These are phyloP conservation scores for Calypte anna DNA, from an alignment of 2,113 vertebrate species.

Conservation along the genomic window DNA sequence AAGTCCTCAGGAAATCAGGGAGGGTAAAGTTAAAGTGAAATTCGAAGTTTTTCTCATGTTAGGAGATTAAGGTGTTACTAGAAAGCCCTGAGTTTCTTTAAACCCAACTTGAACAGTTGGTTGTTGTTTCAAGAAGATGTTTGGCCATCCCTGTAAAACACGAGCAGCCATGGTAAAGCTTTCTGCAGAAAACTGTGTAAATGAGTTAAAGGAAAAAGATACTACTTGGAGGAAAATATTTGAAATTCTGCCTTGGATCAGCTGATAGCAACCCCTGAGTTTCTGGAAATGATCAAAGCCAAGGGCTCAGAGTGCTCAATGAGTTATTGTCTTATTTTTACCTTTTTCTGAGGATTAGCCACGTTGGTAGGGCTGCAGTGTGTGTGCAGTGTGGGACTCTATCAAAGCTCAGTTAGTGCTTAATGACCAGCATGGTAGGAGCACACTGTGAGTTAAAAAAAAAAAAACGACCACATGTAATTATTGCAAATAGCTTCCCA, in stretches of 20 bases:
- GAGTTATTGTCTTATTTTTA: not conserved
- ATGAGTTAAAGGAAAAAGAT: conserved; percentile 28
- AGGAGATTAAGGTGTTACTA: not conserved
- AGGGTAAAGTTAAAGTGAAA: not conserved
- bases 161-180: not conserved
- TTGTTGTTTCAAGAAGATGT: not conserved
- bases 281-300: not conserved
- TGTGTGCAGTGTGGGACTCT: not conserved
- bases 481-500: not conserved
- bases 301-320: not conserved
- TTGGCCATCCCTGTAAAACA: not conserved
- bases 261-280: not conserved
- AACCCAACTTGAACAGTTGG: not conserved
- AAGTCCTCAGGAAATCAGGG: not conserved
- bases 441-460: not conserved
- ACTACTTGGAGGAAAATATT: conserved; percentile 45
- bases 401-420: not conserved
- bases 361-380: not conserved
- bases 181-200: not conserved
- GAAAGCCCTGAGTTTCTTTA: not conserved
- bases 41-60: not conserved
- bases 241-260: conserved; percentile 9
- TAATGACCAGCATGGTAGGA: not conserved
- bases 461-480: not conserved
- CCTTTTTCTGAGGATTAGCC: conserved; percentile 44